Percentiles rank a stretch among this genome's conserved stretches.
Conservation (phyloP, 2,797 vertebrate species). For the Coregonus ussuriensis region DNA sequence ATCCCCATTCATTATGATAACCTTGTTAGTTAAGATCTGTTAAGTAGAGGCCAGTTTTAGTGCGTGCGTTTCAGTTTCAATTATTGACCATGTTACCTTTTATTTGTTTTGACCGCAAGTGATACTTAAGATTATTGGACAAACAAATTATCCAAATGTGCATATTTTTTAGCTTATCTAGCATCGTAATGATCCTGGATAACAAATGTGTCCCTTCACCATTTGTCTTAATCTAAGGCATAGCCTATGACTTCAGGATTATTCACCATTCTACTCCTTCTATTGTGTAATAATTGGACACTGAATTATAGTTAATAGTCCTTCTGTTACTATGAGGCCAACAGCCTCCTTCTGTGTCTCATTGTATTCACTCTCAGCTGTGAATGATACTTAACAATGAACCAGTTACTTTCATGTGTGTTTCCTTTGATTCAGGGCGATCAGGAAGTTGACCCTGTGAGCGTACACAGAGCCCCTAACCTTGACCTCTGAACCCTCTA, state of each 20-base stretch:
- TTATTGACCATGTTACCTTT: constrained; percentile 23
- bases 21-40: constrained; percentile 26
- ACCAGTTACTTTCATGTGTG: constrained; percentile 10
- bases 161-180: too few species aligned
- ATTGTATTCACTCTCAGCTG: constrained; percentile 15
- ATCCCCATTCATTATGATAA: constrained; percentile 22
- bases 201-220: background rate
- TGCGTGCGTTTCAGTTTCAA: constrained; percentile 30
- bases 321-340: background rate
- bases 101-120: constrained; percentile 26
- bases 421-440: constrained; percentile 1
- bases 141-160: constrained; percentile 13
- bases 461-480: background rate
- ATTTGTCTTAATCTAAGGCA: background rate
- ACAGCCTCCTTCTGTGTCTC: constrained; percentile 8
- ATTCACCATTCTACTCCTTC: background rate
- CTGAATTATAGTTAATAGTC: background rate
- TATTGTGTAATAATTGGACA: background rate
- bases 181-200: background rate
- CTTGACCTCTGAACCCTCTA: background rate
- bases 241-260: background rate
- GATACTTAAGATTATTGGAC: constrained; percentile 15
- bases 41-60: constrained; percentile 30
- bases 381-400: constrained; percentile 17
- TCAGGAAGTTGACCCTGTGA: constrained; percentile 5